Evolutionary conservation across 2,113 vertebrate species (phyloP), one percentile per base, ranked within the genome.

Genomic region (Taxidea taxus): DNA sequence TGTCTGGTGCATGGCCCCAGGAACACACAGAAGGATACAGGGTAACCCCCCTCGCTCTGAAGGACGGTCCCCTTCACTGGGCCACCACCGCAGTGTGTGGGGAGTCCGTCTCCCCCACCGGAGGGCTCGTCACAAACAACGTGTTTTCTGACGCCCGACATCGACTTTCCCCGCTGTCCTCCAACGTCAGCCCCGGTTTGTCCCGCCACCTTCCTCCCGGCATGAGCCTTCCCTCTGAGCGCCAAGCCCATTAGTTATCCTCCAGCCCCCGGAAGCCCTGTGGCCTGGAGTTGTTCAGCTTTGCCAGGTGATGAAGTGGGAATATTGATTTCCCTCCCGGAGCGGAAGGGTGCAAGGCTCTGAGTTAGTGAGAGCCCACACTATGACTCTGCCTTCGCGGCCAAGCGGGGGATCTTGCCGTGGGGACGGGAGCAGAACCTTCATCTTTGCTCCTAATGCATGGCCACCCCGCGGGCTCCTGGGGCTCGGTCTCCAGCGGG

Each of bases 91-190:
- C 54, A n/a, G 90, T 34, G 89, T 90, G 56, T 86, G 42, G 86
- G 77, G 98, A 96, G 98, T 91, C 86, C 85, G 54, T 66, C 49
- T 68, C 97, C 90, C 87, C 86, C 97, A 72, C 90, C 4, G 7
- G 51, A 92, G 92, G 95, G 91, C 83, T 96, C 77, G 88, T 97
- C 98, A 95, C 27, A 31, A 81, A 96, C 98, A 98, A 98, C 98
- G 97, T 83, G 93, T 91, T 98, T 98, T 97, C 92, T 97, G 96
- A 97, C 95, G 97, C 94, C 62, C 62, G 84, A 97, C 90, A 98
- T 97, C 97, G 93, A 96, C 97, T 97, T 96, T 97, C 94, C 95
- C 13, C 82, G 90, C 88, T 58, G 92, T 91, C 93, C 96, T 90
- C 91, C 14, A 88, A 84, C 72, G 97, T 90, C 93, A 91, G 64